A percentile compares a stretch with the other conserved stretches of the same genome.
phyloP scores from a whole-genome alignment of 2,113 vertebrate species.

The Neopipo cinnamomea region DNA sequence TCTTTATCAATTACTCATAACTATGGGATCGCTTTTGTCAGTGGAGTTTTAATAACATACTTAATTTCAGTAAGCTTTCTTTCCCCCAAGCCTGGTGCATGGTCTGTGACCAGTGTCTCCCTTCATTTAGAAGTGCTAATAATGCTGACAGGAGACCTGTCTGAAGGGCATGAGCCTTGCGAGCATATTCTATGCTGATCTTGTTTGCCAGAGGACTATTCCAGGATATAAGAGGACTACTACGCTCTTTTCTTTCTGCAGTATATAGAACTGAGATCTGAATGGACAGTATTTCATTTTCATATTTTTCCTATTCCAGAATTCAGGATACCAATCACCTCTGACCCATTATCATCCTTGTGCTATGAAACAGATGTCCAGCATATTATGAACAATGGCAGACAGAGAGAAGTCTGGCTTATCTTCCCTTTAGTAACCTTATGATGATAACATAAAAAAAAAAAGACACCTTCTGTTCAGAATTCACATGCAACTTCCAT shows the following conservation, averaged over 20 bases:
- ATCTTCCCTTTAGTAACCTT: neutral
- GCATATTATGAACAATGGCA: neutral
- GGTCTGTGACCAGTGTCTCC: neutral
- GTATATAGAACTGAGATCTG: neutral
- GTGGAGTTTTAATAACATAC: neutral
- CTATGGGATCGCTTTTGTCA: neutral
- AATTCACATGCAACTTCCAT: neutral
- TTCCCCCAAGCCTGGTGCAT: neutral
- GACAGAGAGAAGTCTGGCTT: neutral
- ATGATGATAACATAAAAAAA: neutral
- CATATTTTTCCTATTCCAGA: neutral
- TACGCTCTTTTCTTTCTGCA: neutral
- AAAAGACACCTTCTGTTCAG: neutral
- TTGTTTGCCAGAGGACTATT: neutral
- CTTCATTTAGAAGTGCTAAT: neutral
- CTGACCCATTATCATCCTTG: neutral
- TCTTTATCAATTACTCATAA: neutral
- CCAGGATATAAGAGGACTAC: neutral
- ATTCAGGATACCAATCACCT: neutral
- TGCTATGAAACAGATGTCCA: neutral
- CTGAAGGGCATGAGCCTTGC: neutral
- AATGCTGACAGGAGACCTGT: neutral
- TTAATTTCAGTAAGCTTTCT: neutral
- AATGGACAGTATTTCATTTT: neutral
- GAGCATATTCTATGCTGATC: neutral